These are phyloP conservation scores for Columba janthina DNA, from an alignment of 2,113 vertebrate species.

Conservation along the genomic window DNA sequence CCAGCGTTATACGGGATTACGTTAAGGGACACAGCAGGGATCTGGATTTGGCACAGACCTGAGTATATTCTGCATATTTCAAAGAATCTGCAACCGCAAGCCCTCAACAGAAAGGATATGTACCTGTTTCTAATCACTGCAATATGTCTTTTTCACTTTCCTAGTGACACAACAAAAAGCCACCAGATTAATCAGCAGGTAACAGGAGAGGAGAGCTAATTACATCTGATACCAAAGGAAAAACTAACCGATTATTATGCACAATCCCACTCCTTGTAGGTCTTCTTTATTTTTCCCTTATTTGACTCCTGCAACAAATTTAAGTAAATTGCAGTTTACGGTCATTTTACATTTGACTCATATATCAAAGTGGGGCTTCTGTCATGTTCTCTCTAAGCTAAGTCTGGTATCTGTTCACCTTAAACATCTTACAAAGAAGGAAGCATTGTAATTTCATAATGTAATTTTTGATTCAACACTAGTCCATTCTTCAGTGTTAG, in stretches of 20 bases:
- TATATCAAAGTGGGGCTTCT: background rate
- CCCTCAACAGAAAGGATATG: background rate
- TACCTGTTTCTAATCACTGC: constrained; percentile 20
- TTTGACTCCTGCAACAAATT: background rate
- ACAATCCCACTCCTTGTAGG: background rate
- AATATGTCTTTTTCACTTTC: background rate
- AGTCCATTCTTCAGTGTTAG: background rate
- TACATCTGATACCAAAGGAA: background rate
- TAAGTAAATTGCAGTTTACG: background rate
- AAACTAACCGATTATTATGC: background rate
- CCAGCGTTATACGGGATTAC: background rate
- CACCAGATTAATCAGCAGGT: background rate
- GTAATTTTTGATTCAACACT: background rate
- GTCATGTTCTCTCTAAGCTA: background rate
- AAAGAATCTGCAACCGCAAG: background rate
- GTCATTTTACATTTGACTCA: background rate
- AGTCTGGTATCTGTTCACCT: background rate
- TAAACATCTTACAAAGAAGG: background rate
- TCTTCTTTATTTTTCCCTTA: background rate
- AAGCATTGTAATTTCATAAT: background rate
- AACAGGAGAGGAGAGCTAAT: background rate
- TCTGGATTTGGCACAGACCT: background rate
- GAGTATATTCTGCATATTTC: background rate
- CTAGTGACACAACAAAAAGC: background rate
- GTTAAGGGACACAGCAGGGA: background rate